Evolutionary conservation across 2,888 invertebrate genomes (phyloP), one percentile per base, ranked within the genome.

Genomic region (Archaeoteleia sp.): DNA sequence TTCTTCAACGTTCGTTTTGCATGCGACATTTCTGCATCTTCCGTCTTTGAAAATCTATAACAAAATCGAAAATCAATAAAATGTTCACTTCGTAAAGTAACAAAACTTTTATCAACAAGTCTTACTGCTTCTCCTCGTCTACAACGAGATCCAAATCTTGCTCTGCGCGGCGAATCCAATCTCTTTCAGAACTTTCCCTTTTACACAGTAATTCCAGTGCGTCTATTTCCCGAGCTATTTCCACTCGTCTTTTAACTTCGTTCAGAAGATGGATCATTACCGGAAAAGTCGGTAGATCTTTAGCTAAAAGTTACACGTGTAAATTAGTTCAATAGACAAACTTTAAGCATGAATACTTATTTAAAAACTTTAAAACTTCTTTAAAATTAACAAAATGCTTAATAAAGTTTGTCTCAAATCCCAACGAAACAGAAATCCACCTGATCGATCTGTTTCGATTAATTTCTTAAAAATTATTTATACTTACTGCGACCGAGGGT

Each of bases 231-330:
- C 93, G 88, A 0, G 97, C 97, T 23, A 93, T 79, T 72, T 89
- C 87, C 0, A 97, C 93, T 51, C 94, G 87, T 63, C 91, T 89
- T 74, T 91, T 93, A 0, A 93, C 88, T 0, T 90, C 88, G 0
- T 89, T 82, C 54, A 94, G 83, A 8, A 92, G 86, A 4, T 82
- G 83, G 1, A 90, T 87, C 5, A 90, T 86, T 0, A 97, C 89
- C 0, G 96, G 96, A 86, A 97, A 97, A 0, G 89, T 84, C 0
- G 96, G 93, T 23, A 98, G 86, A 84, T 96, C 95, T 68, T 93
- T 89, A 42, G 90, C 95, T 96, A 81, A 8, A 86, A 76, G 81
- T 8, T 42, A 13, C n/a, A n/a, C n/a, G n/a, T n/a, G n/a, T n/a
- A n/a, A n/a, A n/a, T n/a, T n/a, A n/a, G n/a, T n/a, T n/a, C n/a